A percentile compares a stretch with the other conserved stretches of the same genome.
phyloP scores from a whole-genome alignment of 2,797 vertebrate genomes.

The Phoebastria nigripes region DNA sequence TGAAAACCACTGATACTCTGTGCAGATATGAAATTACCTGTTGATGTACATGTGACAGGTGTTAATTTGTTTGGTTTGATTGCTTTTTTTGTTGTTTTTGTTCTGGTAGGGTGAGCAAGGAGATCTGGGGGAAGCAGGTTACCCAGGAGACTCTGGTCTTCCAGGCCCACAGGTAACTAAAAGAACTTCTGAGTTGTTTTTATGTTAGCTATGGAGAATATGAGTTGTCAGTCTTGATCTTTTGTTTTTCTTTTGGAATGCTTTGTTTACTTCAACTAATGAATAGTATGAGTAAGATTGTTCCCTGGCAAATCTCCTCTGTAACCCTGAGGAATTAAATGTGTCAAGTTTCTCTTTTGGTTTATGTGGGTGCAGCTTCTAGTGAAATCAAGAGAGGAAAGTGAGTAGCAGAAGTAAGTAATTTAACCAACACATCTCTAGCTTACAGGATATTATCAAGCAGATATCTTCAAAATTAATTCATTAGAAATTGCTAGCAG shows the following conservation, averaged over 20 bases:
- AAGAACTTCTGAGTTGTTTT: background rate
- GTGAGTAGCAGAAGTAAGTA: background rate
- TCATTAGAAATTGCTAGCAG: background rate
- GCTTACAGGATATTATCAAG: background rate
- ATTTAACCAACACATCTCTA: background rate
- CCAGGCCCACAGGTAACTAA: conserved; percentile 78
- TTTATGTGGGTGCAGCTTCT: background rate
- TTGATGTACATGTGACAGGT: background rate
- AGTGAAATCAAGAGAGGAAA: background rate
- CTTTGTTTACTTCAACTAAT: background rate
- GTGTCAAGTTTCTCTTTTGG: background rate
- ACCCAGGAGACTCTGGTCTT: conserved; percentile 71
- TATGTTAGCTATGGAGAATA: background rate
- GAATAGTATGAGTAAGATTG: background rate
- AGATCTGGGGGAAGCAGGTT: conserved; percentile 70
- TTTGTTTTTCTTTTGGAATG: background rate
- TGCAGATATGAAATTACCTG: background rate
- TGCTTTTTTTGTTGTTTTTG: background rate
- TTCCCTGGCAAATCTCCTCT: background rate
- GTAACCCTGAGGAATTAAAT: background rate
- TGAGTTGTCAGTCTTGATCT: background rate
- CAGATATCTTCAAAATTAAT: background rate
- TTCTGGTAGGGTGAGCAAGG: conserved; percentile 77
- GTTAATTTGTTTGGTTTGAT: background rate
- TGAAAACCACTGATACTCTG: background rate